Evolutionary conservation across 2,797 vertebrate genomes (phyloP).

Genomic region (Coluber constrictor): DNA sequence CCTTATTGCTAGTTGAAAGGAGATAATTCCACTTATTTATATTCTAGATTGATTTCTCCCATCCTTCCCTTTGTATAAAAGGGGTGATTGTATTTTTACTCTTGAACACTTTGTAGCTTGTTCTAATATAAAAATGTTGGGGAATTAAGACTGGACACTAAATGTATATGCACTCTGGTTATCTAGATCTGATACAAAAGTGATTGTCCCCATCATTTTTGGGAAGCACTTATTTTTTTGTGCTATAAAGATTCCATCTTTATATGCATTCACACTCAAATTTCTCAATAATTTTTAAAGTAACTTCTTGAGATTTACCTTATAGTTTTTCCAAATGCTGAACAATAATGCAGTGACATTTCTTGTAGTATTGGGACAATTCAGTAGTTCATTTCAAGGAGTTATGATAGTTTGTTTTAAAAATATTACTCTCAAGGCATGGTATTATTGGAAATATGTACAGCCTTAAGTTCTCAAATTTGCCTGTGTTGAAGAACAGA

Average conservation of each 20-base stretch:
- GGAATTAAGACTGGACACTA: slow-evolving; percentile 35
- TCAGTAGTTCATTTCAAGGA: neutral
- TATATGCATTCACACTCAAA: slow-evolving; percentile 28
- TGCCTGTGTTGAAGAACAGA: slow-evolving; percentile 1
- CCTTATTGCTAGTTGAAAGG: slow-evolving; percentile 17
- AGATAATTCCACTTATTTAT: neutral
- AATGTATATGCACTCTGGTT: slow-evolving; percentile 15
- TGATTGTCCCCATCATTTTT: slow-evolving; percentile 15
- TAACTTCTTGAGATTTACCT: slow-evolving; percentile 36
- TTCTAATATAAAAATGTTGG: slow-evolving; percentile 22
- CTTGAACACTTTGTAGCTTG: neutral
- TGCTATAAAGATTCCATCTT: neutral
- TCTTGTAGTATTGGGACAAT: slow-evolving; percentile 33
- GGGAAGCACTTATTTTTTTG: neutral
- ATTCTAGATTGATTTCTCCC: neutral
- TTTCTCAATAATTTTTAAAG: slow-evolving; percentile 30
- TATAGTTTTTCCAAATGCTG: slow-evolving; percentile 37
- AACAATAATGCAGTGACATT: slow-evolving; percentile 33
- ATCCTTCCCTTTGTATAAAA: slow-evolving; percentile 7
- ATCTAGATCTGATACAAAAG: slow-evolving; percentile 15
- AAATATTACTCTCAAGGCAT: neutral
- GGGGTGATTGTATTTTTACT: neutral
- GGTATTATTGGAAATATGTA: neutral
- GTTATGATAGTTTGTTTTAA: neutral
- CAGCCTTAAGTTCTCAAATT: neutral